These are phyloP conservation scores for Lithobates sylvaticus DNA, from an alignment of 2,797 vertebrate species.

Conservation along the genomic window DNA sequence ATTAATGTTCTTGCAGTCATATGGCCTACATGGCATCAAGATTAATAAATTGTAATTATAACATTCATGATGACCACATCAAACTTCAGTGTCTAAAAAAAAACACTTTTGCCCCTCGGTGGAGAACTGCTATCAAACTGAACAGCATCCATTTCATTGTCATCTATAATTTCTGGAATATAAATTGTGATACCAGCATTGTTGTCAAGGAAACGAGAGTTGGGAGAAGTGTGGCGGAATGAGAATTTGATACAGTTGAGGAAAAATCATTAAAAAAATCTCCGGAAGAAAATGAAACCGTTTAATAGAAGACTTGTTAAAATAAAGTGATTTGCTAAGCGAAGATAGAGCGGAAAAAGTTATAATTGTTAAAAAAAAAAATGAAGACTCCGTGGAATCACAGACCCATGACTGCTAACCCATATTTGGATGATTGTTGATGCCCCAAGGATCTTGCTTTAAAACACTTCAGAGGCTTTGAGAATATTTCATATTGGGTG, in stretches of 20 bases:
- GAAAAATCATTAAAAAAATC: conserved; percentile 59
- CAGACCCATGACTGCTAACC: conserved; percentile 48
- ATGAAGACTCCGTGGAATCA: conserved; percentile 22
- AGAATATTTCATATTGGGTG: no score
- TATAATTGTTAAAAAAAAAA: no score
- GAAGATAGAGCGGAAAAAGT: conserved; percentile 41
- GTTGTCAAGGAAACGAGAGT: conserved; percentile 63
- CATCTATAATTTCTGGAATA: conserved; percentile 38
- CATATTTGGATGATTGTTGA: conserved; percentile 25
- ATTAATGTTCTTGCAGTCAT: neutral
- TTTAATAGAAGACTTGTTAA: conserved; percentile 58
- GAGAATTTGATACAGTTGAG: conserved; percentile 59
- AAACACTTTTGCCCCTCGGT: conserved; percentile 18
- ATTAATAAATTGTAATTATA: neutral
- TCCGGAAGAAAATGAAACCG: conserved; percentile 50
- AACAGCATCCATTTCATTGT: neutral
- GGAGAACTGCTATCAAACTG: conserved; percentile 36
- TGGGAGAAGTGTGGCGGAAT: conserved; percentile 56
- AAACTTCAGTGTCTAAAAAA: neutral
- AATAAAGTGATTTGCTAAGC: conserved; percentile 47
- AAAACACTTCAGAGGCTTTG: no score
- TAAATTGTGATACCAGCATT: conserved; percentile 5
- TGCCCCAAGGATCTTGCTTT: neutral
- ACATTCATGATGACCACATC: neutral
- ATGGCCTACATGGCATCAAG: neutral